Conservation (phyloP, 2,888 invertebrate genomes). For the Timandra comae region DNA sequence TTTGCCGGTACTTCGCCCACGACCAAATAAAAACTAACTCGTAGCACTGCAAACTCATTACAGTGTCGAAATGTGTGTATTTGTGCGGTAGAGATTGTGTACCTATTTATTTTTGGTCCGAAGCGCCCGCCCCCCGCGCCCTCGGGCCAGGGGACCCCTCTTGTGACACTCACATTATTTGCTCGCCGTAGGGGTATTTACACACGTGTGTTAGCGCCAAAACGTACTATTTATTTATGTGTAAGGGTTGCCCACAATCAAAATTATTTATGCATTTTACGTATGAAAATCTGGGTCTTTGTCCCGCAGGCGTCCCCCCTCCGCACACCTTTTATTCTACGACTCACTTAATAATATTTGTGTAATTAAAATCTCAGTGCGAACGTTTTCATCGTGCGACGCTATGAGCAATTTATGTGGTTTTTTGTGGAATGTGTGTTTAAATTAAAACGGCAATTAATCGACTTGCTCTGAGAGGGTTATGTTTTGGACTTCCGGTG, state of each 20-base stretch:
- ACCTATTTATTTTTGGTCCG: conserved; percentile 64
- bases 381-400: conserved; percentile 50
- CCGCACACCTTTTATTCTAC: conserved; percentile 64
- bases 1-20: conserved; percentile 10
- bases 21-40: conserved; percentile 41
- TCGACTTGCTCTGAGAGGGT: conserved; percentile 23
- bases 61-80: conserved; percentile 55
- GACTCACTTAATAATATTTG: conserved; percentile 67
- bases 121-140: conserved; percentile 23
- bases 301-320: conserved; percentile 31
- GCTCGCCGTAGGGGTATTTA: conserved; percentile 49
- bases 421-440: conserved; percentile 36
- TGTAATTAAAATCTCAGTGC: conserved; percentile 67
- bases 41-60: conserved; percentile 66
- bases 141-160: conserved; percentile 21
- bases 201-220: conserved; percentile 49
- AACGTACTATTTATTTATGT: conserved; percentile 62
- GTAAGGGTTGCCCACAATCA: conserved; percentile 53
- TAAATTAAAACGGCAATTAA: conserved; percentile 45
- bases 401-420: conserved; percentile 48
- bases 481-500: conserved; percentile 20
- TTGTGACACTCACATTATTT: conserved; percentile 57
- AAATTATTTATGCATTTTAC: conserved; percentile 70
- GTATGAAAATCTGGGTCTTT: conserved; percentile 61
- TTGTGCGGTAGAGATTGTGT: conserved; percentile 61